These are phyloP conservation scores for Sciurus vulgaris DNA, from an alignment of 2,797 vertebrate species.

Conservation along the genomic window DNA sequence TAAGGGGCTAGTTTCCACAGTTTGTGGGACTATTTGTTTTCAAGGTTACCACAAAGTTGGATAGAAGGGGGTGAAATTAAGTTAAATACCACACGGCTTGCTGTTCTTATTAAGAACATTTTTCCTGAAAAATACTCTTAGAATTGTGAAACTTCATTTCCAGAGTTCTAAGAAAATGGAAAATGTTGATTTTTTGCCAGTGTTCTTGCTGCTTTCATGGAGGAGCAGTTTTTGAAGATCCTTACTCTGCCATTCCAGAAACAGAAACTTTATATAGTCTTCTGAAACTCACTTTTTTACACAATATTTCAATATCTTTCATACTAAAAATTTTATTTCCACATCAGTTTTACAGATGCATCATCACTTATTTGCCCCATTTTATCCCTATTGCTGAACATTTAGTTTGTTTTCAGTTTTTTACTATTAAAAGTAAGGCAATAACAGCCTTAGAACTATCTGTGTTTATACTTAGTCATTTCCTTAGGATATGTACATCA, in stretches of 20 bases:
- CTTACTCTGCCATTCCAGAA: neutral
- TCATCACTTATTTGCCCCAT: neutral
- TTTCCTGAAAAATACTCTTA: neutral
- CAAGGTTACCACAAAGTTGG: neutral
- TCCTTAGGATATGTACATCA: neutral
- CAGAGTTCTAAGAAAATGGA: slow-evolving; percentile 20
- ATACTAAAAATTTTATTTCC: neutral
- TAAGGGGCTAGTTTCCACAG: neutral
- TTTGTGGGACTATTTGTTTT: neutral
- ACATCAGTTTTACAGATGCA: neutral
- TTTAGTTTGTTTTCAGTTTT: neutral
- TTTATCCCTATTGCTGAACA: neutral
- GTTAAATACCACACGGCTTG: neutral
- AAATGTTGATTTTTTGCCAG: neutral
- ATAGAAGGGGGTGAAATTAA: neutral
- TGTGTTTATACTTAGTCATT: neutral
- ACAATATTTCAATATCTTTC: neutral
- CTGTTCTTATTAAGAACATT: neutral
- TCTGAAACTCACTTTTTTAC: slow-evolving; percentile 22
- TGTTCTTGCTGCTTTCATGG: neutral
- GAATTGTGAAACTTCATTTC: neutral
- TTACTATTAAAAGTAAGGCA: neutral
- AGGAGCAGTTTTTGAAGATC: neutral
- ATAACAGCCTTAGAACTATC: slow-evolving; percentile 7
- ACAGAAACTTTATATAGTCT: neutral